phyloP scores from a whole-genome alignment of 2,113 vertebrate species.

The Cnemophilus loriae region DNA sequence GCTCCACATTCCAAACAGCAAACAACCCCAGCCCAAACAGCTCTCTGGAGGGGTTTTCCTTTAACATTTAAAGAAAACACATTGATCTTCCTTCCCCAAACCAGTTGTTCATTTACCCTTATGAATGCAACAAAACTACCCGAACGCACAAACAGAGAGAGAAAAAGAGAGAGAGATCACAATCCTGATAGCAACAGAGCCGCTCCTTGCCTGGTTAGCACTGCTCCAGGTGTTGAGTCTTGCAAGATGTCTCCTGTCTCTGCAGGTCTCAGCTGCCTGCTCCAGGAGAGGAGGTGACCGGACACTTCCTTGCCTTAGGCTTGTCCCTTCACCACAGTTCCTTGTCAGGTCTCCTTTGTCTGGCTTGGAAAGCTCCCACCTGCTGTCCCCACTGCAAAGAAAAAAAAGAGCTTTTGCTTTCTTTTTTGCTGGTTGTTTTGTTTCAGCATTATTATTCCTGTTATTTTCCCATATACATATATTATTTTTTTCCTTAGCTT shows the following conservation, averaged over 20 bases:
- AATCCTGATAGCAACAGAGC: background rate
- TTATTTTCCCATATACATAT: background rate
- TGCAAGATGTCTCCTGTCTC: constrained; percentile 38
- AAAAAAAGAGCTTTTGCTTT: background rate
- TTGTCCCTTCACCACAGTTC: constrained; percentile 5
- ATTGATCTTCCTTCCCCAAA: background rate
- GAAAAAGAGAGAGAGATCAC: background rate
- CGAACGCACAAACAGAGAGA: background rate
- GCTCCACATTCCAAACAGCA: background rate
- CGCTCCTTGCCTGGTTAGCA: constrained; percentile 56
- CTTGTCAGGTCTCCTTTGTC: constrained; percentile 49
- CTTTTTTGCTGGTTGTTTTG: background rate
- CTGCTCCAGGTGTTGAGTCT: background rate
- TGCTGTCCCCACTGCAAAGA: constrained; percentile 15
- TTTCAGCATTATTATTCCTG: constrained; percentile 2
- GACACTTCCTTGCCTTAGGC: background rate
- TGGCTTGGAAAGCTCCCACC: constrained; percentile 11
- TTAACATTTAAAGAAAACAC: background rate
- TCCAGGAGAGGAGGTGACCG: background rate
- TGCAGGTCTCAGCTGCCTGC: background rate
- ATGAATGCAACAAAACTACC: background rate
- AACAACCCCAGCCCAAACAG: background rate
- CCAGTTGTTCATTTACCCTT: background rate
- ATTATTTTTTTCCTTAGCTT: background rate
- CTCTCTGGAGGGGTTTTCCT: background rate